Conservation (phyloP, 2,888 invertebrate genomes). For the Tachystola acroxantha region DNA sequence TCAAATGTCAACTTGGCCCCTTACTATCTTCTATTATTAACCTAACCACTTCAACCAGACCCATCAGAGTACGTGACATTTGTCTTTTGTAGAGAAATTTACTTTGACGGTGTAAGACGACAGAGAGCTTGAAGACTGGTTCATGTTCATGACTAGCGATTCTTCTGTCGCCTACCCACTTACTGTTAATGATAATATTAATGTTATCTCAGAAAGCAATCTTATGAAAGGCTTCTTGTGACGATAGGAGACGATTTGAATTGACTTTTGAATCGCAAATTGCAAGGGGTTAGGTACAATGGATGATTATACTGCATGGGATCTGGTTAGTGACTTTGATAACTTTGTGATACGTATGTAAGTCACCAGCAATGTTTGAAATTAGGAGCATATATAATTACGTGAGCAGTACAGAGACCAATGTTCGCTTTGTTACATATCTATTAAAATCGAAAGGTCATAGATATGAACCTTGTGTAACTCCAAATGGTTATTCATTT, state of each 20-base stretch:
- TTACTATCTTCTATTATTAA: constrained; percentile 45
- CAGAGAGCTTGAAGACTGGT: constrained; percentile 39
- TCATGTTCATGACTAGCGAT: constrained; percentile 53
- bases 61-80: constrained; percentile 35
- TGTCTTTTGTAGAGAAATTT: constrained; percentile 20
- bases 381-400: too few relatives aligned
- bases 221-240: constrained; percentile 34
- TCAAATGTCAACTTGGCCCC: constrained; percentile 69
- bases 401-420: too few relatives aligned
- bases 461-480: too few relatives aligned
- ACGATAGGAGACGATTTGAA: constrained; percentile 25
- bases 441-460: too few relatives aligned
- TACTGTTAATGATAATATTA: constrained; percentile 73
- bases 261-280: constrained; percentile 39
- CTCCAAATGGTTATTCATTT: too few relatives aligned
- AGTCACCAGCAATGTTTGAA: too few relatives aligned
- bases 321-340: neutral
- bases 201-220: constrained; percentile 67
- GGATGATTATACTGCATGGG: neutral
- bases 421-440: too few relatives aligned
- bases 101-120: constrained; percentile 18
- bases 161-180: constrained; percentile 70
- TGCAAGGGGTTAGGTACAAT: constrained; percentile 8
- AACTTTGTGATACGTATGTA: neutral
- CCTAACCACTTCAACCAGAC: constrained; percentile 36